phyloP scores from a whole-genome alignment of 1,140 invertebrate genomes.

The Drosophila kurseongensis region DNA sequence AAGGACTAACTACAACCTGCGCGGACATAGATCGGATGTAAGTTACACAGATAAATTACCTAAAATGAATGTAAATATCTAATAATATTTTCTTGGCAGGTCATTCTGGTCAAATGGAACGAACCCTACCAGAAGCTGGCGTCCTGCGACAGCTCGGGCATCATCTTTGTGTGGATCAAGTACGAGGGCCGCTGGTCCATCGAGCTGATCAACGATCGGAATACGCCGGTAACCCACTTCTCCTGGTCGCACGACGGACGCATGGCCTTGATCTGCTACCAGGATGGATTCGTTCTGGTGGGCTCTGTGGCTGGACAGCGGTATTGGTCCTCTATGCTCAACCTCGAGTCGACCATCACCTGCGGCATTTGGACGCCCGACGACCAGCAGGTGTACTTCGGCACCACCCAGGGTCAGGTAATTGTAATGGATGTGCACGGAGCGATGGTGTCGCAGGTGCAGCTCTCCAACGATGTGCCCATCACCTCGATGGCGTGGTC shows the following conservation, averaged over 20 bases:
- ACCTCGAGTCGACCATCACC: constrained; percentile 96
- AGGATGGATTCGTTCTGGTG: constrained; percentile 98
- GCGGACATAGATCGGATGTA: constrained; percentile 98
- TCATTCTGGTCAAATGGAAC: constrained; percentile 99
- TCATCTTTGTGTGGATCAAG: constrained; percentile 99
- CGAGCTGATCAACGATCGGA: constrained; percentile 99
- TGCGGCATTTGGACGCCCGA: constrained; percentile 99
- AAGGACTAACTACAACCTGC: constrained; percentile 98
- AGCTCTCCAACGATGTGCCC: constrained; percentile 91
- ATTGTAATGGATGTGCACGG: constrained; percentile 98
- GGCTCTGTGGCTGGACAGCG: constrained; percentile 98
- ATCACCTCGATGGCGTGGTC: constrained; percentile 97
- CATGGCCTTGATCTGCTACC: constrained; percentile 99
- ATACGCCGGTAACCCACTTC: constrained; percentile 98
- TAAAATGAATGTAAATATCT: not conserved
- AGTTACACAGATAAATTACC: constrained; percentile 57
- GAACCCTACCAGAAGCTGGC: constrained; percentile 99
- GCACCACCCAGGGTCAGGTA: constrained; percentile 95
- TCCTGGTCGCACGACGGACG: constrained; percentile 99
- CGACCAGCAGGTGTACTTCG: constrained; percentile 98
- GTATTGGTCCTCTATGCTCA: constrained; percentile 99
- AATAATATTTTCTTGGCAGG: constrained; percentile 86
- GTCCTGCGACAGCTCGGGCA: constrained; percentile 98
- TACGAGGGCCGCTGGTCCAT: constrained; percentile 99
- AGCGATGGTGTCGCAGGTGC: constrained; percentile 96